A percentile compares a stretch with the other conserved stretches of the same genome.
Conservation (phyloP, 2,113 vertebrate genomes). For the Penelope pileata region DNA sequence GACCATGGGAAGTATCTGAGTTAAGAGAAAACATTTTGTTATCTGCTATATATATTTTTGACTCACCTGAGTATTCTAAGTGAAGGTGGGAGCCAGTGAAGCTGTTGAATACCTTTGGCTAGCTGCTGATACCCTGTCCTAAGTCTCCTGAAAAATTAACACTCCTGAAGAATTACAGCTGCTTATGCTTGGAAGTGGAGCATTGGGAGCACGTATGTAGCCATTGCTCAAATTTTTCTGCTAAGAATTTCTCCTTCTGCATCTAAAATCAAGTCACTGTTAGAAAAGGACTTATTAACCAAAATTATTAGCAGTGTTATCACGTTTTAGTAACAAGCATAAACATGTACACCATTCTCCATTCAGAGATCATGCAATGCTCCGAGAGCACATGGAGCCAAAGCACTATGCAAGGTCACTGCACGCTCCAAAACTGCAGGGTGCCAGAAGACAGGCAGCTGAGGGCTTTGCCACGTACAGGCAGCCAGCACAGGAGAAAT, state of each 20-base stretch:
- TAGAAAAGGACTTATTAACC: not conserved
- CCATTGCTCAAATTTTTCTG: not conserved
- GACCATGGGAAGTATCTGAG: not conserved
- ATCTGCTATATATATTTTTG: not conserved
- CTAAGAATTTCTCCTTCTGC: not conserved
- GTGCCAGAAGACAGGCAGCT: not conserved
- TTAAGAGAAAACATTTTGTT: not conserved
- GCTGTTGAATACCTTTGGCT: not conserved
- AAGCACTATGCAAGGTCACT: not conserved
- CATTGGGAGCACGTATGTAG: not conserved
- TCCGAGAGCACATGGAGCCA: not conserved
- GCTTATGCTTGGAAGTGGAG: not conserved
- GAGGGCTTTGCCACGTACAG: not conserved
- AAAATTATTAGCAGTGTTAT: not conserved
- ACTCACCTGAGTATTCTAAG: not conserved
- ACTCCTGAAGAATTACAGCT: not conserved
- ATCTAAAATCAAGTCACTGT: not conserved
- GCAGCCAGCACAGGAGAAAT: not conserved
- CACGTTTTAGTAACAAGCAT: not conserved
- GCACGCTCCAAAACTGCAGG: rapidly evolving
- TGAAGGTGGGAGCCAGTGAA: not conserved
- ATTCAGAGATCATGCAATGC: not conserved
- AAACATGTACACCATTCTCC: not conserved
- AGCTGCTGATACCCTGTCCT: not conserved
- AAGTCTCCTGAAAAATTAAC: not conserved